Conservation (phyloP, 1,140 invertebrate species). For the Mylabris phalerata region DNA sequence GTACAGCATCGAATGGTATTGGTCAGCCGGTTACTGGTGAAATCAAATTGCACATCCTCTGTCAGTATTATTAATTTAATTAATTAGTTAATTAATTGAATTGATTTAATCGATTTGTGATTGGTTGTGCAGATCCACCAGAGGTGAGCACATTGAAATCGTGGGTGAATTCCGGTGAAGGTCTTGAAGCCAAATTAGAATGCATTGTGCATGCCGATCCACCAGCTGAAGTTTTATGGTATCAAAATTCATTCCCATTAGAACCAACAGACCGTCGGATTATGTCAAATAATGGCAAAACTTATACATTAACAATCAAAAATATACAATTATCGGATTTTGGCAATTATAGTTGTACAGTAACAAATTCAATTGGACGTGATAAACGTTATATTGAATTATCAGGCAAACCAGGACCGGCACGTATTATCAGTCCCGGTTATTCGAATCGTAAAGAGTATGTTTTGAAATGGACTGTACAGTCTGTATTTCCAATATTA, state of each 20-base stretch:
- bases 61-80: constrained; percentile 40
- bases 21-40: constrained; percentile 54
- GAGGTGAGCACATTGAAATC: constrained; percentile 63
- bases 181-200: constrained; percentile 62
- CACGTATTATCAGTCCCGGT: constrained; percentile 54
- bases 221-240: constrained; percentile 56
- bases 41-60: constrained; percentile 52
- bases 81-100: neutral
- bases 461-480: constrained; percentile 55
- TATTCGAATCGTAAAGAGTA: constrained; percentile 52
- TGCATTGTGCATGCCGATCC: constrained; percentile 69
- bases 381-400: constrained; percentile 59
- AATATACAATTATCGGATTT: constrained; percentile 46
- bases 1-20: constrained; percentile 58
- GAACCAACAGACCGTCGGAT: constrained; percentile 44
- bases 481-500: constrained; percentile 57
- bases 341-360: constrained; percentile 58
- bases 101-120: neutral
- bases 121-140: constrained; percentile 50
- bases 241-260: constrained; percentile 46
- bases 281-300: constrained; percentile 44
- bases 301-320: constrained; percentile 43
- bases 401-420: constrained; percentile 58
- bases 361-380: constrained; percentile 61
- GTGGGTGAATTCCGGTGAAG: constrained; percentile 68